Evolutionary conservation across 1,140 invertebrate genomes (phyloP), one percentile per base, ranked within the genome.

Genomic region (Pemphigus obesinymphae): DNA sequence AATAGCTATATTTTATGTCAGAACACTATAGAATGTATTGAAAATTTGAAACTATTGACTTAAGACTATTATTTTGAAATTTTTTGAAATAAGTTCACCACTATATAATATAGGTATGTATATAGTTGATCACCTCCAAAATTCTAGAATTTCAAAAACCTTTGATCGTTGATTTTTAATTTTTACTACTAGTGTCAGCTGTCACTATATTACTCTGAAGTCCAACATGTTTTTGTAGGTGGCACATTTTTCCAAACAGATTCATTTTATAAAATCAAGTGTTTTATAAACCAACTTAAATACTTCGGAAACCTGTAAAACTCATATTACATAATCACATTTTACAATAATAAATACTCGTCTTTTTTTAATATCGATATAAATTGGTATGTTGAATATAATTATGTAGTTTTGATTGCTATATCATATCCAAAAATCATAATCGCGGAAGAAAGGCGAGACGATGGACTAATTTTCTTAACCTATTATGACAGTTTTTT

Each of bases 201-300:
- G 20, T 34, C 7, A 50, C 26, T 34, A 76, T 43, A 29, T 13
- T 29, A 55, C 34, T 58, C n/a, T n/a, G n/a, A n/a, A n/a, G n/a
- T n/a, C 73, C 50, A 76, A 55, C 55, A 48, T n/a, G 13, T 76
- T 76, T 11, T 76, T 13, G 34, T 55, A 15, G 29, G 20, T 53
- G n/a, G 26, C n/a, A 82, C 29, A 70, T 82, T 82, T n/a, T 82
- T 68, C 58, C 78, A 82, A 66, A 82, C 55, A 29, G 78, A 58
- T 50, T 72, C 66, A 23, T 40, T 23, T 37, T 73, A 70, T 45
- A 73, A 73, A n/a, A 45, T 29, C 10, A n/a, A n/a, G n/a, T n/a
- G n/a, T n/a, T n/a, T n/a, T n/a, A n/a, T n/a, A n/a, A n/a, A n/a
- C n/a, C n/a, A n/a, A n/a, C n/a, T n/a, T n/a, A n/a, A n/a, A n/a